These are phyloP conservation scores for Cephus rjabovi DNA, from an alignment of 2,888 invertebrate genomes.

Conservation along the genomic window DNA sequence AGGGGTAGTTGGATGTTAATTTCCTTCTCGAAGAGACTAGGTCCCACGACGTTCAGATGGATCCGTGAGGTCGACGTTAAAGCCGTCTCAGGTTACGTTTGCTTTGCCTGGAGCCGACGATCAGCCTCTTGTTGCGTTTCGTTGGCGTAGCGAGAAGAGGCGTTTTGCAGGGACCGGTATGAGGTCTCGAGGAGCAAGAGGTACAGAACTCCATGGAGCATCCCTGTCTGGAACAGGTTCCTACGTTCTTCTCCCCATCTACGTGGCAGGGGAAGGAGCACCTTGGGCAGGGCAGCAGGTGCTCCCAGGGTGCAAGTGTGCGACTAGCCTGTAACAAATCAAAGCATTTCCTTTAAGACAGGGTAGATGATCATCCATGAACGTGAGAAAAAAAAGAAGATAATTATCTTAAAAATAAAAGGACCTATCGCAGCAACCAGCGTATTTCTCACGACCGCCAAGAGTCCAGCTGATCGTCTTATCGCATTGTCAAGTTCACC, in stretches of 20 bases:
- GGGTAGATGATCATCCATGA: neutral
- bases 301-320: conserved; percentile 56
- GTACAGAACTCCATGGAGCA: conserved; percentile 61
- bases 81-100: conserved; percentile 61
- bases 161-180: conserved; percentile 58
- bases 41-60: no score
- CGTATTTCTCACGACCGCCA: no score
- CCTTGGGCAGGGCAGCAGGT: conserved; percentile 58
- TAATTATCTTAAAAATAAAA: no score
- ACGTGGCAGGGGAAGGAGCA: conserved; percentile 61
- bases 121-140: conserved; percentile 54
- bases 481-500: no score
- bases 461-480: no score
- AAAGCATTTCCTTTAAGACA: neutral
- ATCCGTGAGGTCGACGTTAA: conserved; percentile 29
- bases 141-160: conserved; percentile 61
- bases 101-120: conserved; percentile 60
- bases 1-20: no score
- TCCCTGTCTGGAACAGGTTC: conserved; percentile 59
- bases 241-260: conserved; percentile 56
- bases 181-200: conserved; percentile 55
- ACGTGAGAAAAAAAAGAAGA: neutral
- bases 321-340: conserved; percentile 57
- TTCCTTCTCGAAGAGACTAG: no score
- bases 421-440: no score